Evolutionary conservation across 2,888 invertebrate genomes (phyloP), one percentile per base, ranked within the genome.

Genomic region (Ophraella communa): DNA sequence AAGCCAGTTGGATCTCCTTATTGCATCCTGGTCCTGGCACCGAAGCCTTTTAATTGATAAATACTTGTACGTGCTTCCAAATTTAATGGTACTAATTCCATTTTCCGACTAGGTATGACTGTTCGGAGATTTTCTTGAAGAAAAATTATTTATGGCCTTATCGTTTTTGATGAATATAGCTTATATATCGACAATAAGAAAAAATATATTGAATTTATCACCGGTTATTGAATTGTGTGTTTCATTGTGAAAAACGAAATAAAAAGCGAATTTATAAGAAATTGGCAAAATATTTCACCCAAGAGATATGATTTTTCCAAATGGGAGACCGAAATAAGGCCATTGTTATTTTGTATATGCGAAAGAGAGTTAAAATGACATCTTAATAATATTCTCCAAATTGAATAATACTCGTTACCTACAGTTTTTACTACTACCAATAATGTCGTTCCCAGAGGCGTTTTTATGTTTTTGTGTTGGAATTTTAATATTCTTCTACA

Each of bases 11-110:
- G 74, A 56, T 61, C 57, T 60, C 57, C 56, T 78, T 79, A 78
- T 77, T 77, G 77, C 77, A 75, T 77, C 76, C 74, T 74, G 68
- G 70, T 63, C 62, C 55, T 59, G 71, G 69, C 71, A 68, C 70
- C 68, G 64, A 69, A 66, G 72, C 72, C 71, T 74, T 78, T 78
- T 78, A 79, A 79, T 79, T 80, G 79, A 79, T 79, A 79, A 79
- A 79, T 78, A 76, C 75, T 72, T 69, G 76, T 73, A 78, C 78
- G 78, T 79, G 79, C 76, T 67, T 68, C 67, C 58, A 62, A 70
- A 66, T 68, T 66, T 62, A 69, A 68, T 70, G 67, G 64, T 64
- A 52, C 67, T 66, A 66, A 69, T 69, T 72, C 66, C 63, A 62
- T 68, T 70, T 67, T 67, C 61, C 70, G 66, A 67, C 70, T 71